These are phyloP conservation scores for Nasua narica DNA, from an alignment of 2,797 vertebrate genomes.

Conservation along the genomic window DNA sequence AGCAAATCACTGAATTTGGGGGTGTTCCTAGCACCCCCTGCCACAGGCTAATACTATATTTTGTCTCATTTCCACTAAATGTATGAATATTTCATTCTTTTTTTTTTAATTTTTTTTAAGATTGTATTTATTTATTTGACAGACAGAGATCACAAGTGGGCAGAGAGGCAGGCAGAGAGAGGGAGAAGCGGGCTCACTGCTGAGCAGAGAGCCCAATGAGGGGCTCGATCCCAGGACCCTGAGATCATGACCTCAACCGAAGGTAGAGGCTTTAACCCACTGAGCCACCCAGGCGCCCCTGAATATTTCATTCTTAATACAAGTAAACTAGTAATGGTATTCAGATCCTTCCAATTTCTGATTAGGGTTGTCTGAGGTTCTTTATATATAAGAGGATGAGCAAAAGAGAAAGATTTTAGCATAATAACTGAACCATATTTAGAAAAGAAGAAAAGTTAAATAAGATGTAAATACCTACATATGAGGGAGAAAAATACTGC, in stretches of 20 bases:
- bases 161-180: too few species aligned
- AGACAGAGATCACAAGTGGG: too few species aligned
- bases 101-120: too few species aligned
- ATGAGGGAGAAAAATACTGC: neutral
- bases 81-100: neutral
- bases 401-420: neutral
- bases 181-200: too few species aligned
- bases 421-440: neutral
- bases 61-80: neutral
- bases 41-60: neutral
- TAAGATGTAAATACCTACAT: neutral
- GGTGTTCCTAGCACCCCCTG: neutral
- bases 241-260: too few species aligned
- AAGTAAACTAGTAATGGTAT: neutral
- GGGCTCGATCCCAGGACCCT: too few species aligned
- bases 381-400: neutral
- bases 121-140: too few species aligned
- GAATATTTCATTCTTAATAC: neutral
- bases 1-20: neutral
- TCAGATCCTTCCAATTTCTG: neutral
- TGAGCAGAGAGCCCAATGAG: too few species aligned
- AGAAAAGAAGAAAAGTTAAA: slow-evolving; percentile 2
- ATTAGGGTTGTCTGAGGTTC: neutral
- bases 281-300: too few species aligned
- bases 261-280: too few species aligned